Percentiles rank a stretch among this genome's conserved stretches.
phyloP scores from a whole-genome alignment of 1,140 invertebrate species.

The Nasonia longicornis region DNA sequence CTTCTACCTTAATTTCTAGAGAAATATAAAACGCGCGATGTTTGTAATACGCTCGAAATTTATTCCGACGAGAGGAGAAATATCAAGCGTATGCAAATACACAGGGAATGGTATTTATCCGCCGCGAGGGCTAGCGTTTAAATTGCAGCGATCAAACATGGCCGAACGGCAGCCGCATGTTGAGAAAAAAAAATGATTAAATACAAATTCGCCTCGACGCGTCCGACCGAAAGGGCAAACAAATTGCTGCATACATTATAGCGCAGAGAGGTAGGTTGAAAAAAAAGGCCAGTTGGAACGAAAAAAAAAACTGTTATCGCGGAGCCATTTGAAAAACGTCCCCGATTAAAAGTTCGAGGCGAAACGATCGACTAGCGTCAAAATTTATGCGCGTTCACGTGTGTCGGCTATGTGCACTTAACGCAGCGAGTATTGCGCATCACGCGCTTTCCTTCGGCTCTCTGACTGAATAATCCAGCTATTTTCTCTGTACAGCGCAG shows the following conservation, averaged over 20 bases:
- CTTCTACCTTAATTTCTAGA: background rate
- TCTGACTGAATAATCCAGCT: background rate
- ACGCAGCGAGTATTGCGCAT: background rate
- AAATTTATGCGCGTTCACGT: conserved; percentile 21
- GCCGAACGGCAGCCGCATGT: background rate
- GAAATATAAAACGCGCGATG: background rate
- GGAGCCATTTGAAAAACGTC: conserved; percentile 14
- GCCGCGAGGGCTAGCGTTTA: background rate
- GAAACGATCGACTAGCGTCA: conserved; percentile 20
- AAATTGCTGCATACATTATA: conserved; percentile 20
- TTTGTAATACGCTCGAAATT: background rate
- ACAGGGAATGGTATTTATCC: background rate
- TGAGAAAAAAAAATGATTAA: background rate
- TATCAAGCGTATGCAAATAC: background rate
- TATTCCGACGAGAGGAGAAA: background rate
- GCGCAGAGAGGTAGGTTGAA: background rate
- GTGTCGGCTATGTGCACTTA: background rate
- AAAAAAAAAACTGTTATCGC: conserved; percentile 3
- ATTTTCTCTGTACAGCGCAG: background rate
- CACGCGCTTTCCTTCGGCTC: background rate
- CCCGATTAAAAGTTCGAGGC: conserved; percentile 21
- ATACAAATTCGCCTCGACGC: conserved; percentile 5
- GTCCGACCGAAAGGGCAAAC: background rate
- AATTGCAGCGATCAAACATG: background rate
- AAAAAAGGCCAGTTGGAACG: background rate